Percentiles rank a stretch among this genome's conserved stretches.
These are phyloP conservation scores for Eriosoma lanigerum DNA, from an alignment of 1,140 invertebrate genomes.

Conservation along the genomic window DNA sequence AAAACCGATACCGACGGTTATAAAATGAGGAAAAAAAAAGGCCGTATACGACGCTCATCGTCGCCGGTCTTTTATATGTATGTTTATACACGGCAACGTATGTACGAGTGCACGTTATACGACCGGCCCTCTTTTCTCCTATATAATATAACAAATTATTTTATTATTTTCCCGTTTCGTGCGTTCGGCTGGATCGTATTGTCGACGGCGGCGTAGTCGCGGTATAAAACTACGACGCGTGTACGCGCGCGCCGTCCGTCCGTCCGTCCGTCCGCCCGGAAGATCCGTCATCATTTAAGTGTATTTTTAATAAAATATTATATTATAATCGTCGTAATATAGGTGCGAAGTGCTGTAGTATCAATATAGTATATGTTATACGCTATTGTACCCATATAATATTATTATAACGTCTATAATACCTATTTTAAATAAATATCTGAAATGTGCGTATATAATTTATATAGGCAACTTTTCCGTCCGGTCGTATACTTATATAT, in stretches of 20 bases:
- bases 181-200: neutral
- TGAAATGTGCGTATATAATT: no score
- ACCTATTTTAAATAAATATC: no score
- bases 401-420: no score
- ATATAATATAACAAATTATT: constrained; percentile 4
- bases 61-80: constrained; percentile 4
- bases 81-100: neutral
- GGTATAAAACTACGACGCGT: neutral
- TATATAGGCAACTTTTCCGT: no score
- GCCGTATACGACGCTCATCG: neutral
- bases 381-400: no score
- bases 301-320: no score
- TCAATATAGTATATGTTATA: no score
- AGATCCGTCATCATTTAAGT: neutral
- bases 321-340: no score
- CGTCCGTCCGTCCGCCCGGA: constrained; percentile 17
- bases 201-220: neutral
- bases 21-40: constrained; percentile 17
- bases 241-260: neutral
- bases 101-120: no score
- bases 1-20: neutral
- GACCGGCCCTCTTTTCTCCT: constrained; percentile 5
- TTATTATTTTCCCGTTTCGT: constrained; percentile 20
- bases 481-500: no score
- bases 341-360: no score